Evolutionary conservation across 2,797 vertebrate genomes (phyloP), one percentile per base, ranked within the genome.

Genomic region (Amblyopsis hoosieri): DNA sequence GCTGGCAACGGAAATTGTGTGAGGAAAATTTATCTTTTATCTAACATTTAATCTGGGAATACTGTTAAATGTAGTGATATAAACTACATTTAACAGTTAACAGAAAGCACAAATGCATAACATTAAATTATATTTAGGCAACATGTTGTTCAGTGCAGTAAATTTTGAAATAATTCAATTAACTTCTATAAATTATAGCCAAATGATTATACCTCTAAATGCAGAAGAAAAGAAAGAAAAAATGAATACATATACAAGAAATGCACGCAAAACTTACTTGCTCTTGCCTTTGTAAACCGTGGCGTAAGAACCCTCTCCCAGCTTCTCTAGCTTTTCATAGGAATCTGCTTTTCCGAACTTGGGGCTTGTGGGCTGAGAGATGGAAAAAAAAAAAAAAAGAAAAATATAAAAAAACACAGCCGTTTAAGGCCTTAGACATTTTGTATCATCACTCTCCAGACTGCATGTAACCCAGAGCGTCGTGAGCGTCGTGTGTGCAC

Each of bases 221-320:
- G 11, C 13, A 50, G 7, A 33, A n/a, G 31, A 2, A 52, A 31
- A 17, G 23, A 29, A 29, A 29, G 0, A 4, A 29, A 29, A 1
- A 29, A 29, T 29, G 1, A 7, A 45, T 33, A 57, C 13, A 45
- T 46, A 62, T 11, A 74, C 51, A 60, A 29, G 23, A 29, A 4
- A 29, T 45, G 46, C 49, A 71, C 1, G 52, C 14, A 11, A 2
- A 50, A 93, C 97, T 95, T 90, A 99, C 97, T 98, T 99, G 97
- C 97, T 99, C 90, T 99, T 99, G 65, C 97, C 97, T 92, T 99
- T 99, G 91, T 98, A 99, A 45, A 99, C 97, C 10, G 97, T 99
- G 62, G 97, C 97, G 63, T 99, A 99, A 55, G 97, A 99, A 5
- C 97, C 97, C 82, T 99, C 97, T 63, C 97, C 97, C 55, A 99